phyloP scores from a whole-genome alignment of 2,113 vertebrate genomes.

The Eidolon helvum region DNA sequence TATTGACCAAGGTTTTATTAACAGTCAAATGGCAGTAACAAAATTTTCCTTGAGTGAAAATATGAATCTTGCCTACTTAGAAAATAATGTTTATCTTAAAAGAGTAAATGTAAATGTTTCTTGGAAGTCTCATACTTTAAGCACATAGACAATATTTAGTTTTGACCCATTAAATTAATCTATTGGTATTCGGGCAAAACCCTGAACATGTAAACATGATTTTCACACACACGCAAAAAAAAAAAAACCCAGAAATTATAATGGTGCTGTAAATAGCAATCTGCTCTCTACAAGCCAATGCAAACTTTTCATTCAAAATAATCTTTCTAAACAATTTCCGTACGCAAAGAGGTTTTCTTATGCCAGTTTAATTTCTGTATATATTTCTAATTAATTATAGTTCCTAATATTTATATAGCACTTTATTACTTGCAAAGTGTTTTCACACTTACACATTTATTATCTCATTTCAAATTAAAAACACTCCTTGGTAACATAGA shows the following conservation, averaged over 20 bases:
- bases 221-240: neutral
- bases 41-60: neutral
- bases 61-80: neutral
- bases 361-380: neutral
- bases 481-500: neutral
- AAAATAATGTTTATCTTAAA: neutral
- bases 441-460: slow-evolving; percentile 1
- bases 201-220: neutral
- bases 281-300: neutral
- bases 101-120: neutral
- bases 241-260: neutral
- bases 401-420: neutral
- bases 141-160: neutral
- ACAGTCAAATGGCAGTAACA: neutral
- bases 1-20: neutral
- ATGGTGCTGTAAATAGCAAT: neutral
- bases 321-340: neutral
- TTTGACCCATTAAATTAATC: neutral
- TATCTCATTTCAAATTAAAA: slow-evolving; percentile 3
- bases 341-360: neutral
- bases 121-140: neutral
- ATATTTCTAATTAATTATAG: slow-evolving; percentile 24
- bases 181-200: neutral
- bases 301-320: neutral
- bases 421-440: neutral